phyloP scores from a whole-genome alignment of 1,140 invertebrate species.

The Psix sp. region DNA sequence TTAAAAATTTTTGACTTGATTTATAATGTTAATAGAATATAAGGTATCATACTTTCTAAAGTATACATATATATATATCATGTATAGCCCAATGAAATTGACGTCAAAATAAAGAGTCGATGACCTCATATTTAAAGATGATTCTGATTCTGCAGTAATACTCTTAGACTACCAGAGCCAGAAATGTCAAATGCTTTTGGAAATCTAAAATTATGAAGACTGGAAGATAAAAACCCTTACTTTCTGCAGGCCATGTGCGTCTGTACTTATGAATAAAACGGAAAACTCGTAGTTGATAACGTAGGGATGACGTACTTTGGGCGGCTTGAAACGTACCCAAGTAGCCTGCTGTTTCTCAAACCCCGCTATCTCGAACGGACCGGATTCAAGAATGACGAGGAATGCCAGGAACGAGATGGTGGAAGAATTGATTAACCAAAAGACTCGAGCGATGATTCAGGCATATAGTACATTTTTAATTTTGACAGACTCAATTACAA shows the following conservation, averaged over 20 bases:
- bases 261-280: conserved; percentile 65
- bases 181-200: conserved; percentile 66
- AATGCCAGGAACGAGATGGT: conserved; percentile 56
- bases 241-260: conserved; percentile 72
- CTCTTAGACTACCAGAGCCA: conserved; percentile 53
- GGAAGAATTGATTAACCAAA: conserved; percentile 62
- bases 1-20: too few relatives aligned
- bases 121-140: conserved; percentile 32
- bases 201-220: conserved; percentile 74
- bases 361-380: conserved; percentile 60
- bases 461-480: conserved; percentile 57
- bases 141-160: conserved; percentile 14
- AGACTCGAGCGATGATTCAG: conserved; percentile 58
- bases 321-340: conserved; percentile 56
- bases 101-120: conserved; percentile 48
- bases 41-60: not conserved
- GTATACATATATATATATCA: not conserved
- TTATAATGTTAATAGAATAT: too few relatives aligned
- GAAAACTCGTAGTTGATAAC: conserved; percentile 56
- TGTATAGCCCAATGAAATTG: not conserved
- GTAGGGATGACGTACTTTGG: conserved; percentile 47
- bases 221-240: conserved; percentile 66
- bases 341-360: conserved; percentile 72
- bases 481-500: conserved; percentile 56
- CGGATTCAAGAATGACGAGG: conserved; percentile 68